Percentiles rank a stretch among this genome's conserved stretches.
Conservation (phyloP, 2,888 invertebrate genomes). For the Nebria brevicollis region DNA sequence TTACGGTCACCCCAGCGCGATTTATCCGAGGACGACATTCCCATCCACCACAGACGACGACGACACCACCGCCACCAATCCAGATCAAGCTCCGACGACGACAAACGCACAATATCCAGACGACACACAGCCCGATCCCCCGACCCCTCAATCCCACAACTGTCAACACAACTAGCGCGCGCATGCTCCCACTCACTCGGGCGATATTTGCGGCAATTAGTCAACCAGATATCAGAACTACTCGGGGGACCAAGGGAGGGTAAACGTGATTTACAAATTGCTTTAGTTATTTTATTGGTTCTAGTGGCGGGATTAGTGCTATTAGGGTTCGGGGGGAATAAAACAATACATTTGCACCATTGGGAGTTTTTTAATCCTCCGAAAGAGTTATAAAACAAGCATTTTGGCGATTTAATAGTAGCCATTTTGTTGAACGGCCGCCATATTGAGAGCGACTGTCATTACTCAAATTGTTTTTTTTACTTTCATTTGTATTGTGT, state of each 20-base stretch:
- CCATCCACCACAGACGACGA: constrained; percentile 64
- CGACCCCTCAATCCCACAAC: constrained; percentile 75
- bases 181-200: constrained; percentile 75
- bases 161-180: constrained; percentile 75
- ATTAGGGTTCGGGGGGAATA: constrained; percentile 76
- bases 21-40: constrained; percentile 59
- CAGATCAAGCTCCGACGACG: constrained; percentile 51
- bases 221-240: constrained; percentile 69
- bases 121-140: constrained; percentile 57
- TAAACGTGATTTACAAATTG: constrained; percentile 78
- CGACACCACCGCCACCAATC: constrained; percentile 60
- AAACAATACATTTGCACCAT: constrained; percentile 82
- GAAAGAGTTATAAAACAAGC: constrained; percentile 61
- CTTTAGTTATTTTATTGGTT: constrained; percentile 81
- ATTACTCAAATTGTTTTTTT: constrained; percentile 16
- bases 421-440: background rate
- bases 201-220: constrained; percentile 75
- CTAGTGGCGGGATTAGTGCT: constrained; percentile 81
- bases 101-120: constrained; percentile 48
- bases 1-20: constrained; percentile 59
- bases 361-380: constrained; percentile 92
- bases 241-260: constrained; percentile 69
- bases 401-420: background rate
- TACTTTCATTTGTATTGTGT: constrained; percentile 30
- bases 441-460: background rate